A percentile compares a stretch with the other conserved stretches of the same genome.
Evolutionary conservation across 2,113 vertebrate species (phyloP).

Genomic region (Colistium nudipinnis): DNA sequence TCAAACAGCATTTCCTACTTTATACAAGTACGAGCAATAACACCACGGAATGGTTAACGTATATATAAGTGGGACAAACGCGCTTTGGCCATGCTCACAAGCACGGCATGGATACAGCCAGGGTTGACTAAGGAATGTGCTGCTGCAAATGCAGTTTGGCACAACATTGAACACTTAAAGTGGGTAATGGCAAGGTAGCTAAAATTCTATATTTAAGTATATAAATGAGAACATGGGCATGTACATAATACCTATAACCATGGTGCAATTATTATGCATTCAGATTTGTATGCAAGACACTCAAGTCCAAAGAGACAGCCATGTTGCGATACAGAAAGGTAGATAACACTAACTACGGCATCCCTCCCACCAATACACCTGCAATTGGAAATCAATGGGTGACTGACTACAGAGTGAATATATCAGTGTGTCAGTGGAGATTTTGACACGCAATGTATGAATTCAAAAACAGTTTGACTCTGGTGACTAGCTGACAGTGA

Average conservation of each 20-base stretch:
- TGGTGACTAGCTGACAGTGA: neutral
- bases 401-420: no score
- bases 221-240: no score
- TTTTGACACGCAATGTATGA: neutral
- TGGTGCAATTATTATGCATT: no score
- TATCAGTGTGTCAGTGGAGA: neutral
- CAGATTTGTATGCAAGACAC: no score
- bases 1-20: neutral
- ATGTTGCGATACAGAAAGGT: no score
- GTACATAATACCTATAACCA: neutral
- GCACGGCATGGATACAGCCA: constrained; percentile 16
- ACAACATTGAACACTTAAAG: neutral
- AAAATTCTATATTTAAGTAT: neutral
- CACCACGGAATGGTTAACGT: neutral
- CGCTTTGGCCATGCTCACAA: neutral
- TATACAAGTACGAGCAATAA: neutral
- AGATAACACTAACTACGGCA: neutral
- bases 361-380: neutral
- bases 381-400: neutral
- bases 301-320: no score
- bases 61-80: neutral
- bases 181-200: neutral
- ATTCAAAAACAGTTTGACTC: no score
- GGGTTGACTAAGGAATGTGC: constrained; percentile 11
- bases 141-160: neutral